These are phyloP conservation scores for Alces alces DNA, from an alignment of 2,113 vertebrate genomes.

Conservation along the genomic window DNA sequence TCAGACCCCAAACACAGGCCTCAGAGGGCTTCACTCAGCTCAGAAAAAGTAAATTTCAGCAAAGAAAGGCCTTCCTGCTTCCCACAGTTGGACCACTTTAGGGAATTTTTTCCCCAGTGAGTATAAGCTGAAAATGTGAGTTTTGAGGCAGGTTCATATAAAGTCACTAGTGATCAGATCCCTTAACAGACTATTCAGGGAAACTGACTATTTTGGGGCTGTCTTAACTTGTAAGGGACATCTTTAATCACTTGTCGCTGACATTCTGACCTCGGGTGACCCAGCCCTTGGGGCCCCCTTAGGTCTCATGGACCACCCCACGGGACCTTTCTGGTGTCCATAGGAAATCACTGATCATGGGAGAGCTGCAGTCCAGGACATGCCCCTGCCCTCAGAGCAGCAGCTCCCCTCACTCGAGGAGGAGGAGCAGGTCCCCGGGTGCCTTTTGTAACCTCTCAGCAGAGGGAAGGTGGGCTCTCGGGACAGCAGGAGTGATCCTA, in stretches of 20 bases:
- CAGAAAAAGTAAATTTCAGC: slow-evolving; percentile 59
- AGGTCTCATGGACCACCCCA: neutral
- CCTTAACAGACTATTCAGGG: slow-evolving; percentile 63
- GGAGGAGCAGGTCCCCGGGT: neutral
- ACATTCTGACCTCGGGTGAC: slow-evolving; percentile 62
- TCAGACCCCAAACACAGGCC: neutral
- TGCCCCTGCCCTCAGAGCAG: neutral
- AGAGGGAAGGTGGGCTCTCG: slow-evolving; percentile 8
- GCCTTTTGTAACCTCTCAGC: neutral
- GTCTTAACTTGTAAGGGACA: slow-evolving; percentile 57
- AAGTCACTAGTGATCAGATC: slow-evolving; percentile 57
- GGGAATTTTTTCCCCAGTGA: slow-evolving; percentile 61
- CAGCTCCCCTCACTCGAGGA: neutral
- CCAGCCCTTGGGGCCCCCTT: slow-evolving; percentile 26
- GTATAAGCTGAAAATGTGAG: slow-evolving; percentile 43
- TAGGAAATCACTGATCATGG: slow-evolving; percentile 4
- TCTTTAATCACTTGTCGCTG: slow-evolving; percentile 70
- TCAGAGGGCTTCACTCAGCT: neutral
- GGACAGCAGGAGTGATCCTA: neutral
- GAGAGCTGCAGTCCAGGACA: neutral
- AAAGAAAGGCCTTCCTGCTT: slow-evolving; percentile 65
- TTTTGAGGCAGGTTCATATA: slow-evolving; percentile 60
- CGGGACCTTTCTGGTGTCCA: slow-evolving; percentile 17
- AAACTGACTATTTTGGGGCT: slow-evolving; percentile 62
- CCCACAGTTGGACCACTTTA: slow-evolving; percentile 57